Evolutionary conservation across 2,113 vertebrate genomes (phyloP).

Genomic region (Arizona elegans): DNA sequence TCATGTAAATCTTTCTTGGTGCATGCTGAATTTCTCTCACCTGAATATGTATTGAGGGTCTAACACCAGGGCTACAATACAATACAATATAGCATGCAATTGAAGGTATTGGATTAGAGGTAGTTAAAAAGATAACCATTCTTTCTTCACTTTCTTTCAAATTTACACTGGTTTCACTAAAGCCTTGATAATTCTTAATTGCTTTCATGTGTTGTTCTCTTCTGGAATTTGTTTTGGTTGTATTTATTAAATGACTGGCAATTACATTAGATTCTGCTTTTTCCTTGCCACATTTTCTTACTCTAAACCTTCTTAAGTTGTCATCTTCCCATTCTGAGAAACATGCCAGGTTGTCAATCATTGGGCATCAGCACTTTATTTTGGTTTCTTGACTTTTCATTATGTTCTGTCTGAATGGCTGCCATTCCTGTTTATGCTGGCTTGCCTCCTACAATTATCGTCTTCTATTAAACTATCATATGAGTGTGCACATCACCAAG

Average conservation of each 20-base stretch:
- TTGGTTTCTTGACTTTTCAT: constrained; percentile 48
- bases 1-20: neutral
- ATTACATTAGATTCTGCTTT: constrained; percentile 56
- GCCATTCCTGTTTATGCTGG: constrained; percentile 36
- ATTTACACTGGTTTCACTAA: neutral
- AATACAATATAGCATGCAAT: neutral
- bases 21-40: neutral
- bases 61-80: neutral
- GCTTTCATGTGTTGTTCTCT: constrained; percentile 3
- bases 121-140: neutral
- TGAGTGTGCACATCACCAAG: neutral
- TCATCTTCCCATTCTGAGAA: constrained; percentile 46
- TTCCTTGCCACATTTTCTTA: constrained; percentile 37
- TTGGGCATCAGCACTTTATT: constrained; percentile 7
- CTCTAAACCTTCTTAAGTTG: constrained; percentile 56
- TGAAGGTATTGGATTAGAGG: neutral
- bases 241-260: constrained; percentile 45
- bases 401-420: constrained; percentile 39
- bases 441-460: constrained; percentile 2
- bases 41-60: neutral
- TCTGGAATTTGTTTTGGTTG: neutral
- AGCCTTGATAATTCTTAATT: neutral
- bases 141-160: neutral
- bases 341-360: constrained; percentile 50
- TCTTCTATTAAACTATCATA: constrained; percentile 22